phyloP scores from a whole-genome alignment of 2,888 invertebrate species.

The Torymus tubicola region DNA sequence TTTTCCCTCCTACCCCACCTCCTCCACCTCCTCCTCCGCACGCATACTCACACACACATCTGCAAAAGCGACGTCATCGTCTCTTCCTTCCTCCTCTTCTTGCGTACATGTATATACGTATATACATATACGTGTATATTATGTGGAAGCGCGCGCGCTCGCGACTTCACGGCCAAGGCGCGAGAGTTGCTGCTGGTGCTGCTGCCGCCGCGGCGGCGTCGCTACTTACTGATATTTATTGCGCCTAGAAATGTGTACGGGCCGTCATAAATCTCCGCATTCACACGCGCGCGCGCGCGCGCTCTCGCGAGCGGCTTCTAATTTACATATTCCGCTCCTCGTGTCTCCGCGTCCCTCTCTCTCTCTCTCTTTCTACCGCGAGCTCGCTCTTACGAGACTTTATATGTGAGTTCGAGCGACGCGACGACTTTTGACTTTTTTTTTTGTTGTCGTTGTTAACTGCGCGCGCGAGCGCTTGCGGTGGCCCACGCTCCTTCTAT shows the following conservation, averaged over 20 bases:
- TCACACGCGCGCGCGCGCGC: constrained; percentile 67
- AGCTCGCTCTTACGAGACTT: constrained; percentile 29
- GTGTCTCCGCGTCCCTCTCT: constrained; percentile 46
- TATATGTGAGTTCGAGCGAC: not conserved
- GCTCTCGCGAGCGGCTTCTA: constrained; percentile 69
- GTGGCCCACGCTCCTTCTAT: constrained; percentile 41
- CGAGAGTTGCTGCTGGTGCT: constrained; percentile 48
- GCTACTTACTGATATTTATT: constrained; percentile 77
- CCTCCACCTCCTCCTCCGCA: constrained; percentile 6
- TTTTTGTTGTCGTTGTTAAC: not conserved
- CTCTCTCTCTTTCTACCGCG: constrained; percentile 50
- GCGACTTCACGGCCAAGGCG: constrained; percentile 35
- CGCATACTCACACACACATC: too few relatives aligned
- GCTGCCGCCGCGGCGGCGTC: constrained; percentile 68
- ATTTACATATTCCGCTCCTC: constrained; percentile 73
- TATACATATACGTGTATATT: constrained; percentile 7
- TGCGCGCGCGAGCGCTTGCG: constrained; percentile 23
- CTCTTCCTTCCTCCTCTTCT: too few relatives aligned
- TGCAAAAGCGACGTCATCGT: too few relatives aligned
- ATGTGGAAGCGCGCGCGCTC: constrained; percentile 3
- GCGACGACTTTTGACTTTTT: constrained; percentile 27
- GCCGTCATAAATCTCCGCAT: constrained; percentile 76
- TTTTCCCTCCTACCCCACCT: constrained; percentile 39
- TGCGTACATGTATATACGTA: constrained; percentile 22
- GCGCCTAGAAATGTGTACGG: constrained; percentile 76